Conservation (phyloP, 2,113 vertebrate species). For the Pseudolaguvia tuberculata region DNA sequence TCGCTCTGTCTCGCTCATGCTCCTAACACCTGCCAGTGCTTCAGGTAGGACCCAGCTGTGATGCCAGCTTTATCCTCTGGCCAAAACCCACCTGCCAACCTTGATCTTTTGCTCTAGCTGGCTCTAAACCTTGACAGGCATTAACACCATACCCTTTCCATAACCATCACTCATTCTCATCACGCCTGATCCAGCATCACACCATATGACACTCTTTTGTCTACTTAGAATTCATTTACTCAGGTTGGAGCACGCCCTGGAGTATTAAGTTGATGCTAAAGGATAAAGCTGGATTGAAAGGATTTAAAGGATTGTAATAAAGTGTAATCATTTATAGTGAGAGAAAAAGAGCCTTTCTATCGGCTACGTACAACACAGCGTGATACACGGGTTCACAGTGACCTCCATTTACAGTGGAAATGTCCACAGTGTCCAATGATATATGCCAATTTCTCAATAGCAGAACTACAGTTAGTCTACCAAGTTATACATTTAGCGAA, state of each 20-base stretch:
- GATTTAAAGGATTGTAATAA: conserved; percentile 21
- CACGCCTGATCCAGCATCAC: conserved; percentile 34
- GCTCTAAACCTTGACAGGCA: conserved; percentile 28
- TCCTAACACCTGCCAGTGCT: conserved; percentile 12
- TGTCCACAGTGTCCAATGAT: neutral
- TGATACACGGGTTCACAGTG: neutral
- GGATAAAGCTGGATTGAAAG: conserved; percentile 31
- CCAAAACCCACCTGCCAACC: conserved; percentile 45
- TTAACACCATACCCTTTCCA: conserved; percentile 13
- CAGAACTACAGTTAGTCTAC: conserved; percentile 10
- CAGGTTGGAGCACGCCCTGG: neutral
- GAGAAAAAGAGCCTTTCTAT: conserved; percentile 9
- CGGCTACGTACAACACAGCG: neutral
- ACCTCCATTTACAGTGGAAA: neutral
- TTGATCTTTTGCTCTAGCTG: conserved; percentile 34
- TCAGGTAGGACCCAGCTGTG: conserved; percentile 39
- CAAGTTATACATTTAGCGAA: conserved; percentile 43
- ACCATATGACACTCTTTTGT: conserved; percentile 33
- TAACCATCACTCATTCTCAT: conserved; percentile 27
- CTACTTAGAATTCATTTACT: conserved; percentile 27
- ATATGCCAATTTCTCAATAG: conserved; percentile 1
- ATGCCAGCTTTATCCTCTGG: conserved; percentile 35
- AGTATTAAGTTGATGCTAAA: conserved; percentile 20
- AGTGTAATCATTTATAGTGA: conserved; percentile 13
- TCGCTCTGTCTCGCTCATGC: neutral